Conservation (phyloP, 2,888 invertebrate genomes). For the Phaedon cochleariae region DNA sequence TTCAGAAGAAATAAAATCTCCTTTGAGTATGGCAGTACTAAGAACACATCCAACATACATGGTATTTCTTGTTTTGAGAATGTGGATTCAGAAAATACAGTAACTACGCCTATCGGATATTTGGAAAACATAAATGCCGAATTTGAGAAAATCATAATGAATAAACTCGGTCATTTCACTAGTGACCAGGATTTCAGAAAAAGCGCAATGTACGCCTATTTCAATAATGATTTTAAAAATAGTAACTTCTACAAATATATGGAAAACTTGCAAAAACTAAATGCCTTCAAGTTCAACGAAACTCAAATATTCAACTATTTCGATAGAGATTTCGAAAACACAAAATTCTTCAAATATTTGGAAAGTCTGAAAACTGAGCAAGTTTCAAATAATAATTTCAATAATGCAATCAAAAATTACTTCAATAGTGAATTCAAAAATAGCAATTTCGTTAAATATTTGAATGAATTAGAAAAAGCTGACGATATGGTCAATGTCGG, state of each 20-base stretch:
- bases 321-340: conserved; percentile 21
- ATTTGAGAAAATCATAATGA: not conserved
- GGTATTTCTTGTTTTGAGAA: conserved; percentile 23
- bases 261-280: conserved; percentile 9
- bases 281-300: conserved; percentile 9
- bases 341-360: conserved; percentile 20
- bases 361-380: conserved; percentile 9
- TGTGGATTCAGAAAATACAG: not conserved
- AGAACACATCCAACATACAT: conserved; percentile 16
- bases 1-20: not conserved
- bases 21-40: conserved; percentile 1
- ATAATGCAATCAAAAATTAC: conserved; percentile 18
- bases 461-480: too few species aligned
- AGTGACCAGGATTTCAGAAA: not conserved
- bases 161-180: not conserved
- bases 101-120: too few species aligned
- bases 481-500: conserved; percentile 8
- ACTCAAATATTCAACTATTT: conserved; percentile 18
- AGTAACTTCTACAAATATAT: conserved; percentile 26
- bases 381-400: conserved; percentile 10
- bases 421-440: conserved; percentile 20
- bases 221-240: conserved; percentile 24
- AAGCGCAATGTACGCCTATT: conserved; percentile 21
- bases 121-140: not conserved
- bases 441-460: conserved; percentile 17